Evolutionary conservation across 1,140 invertebrate species (phyloP), one percentile per base, ranked within the genome.

Genomic region (Uloborus diversus): DNA sequence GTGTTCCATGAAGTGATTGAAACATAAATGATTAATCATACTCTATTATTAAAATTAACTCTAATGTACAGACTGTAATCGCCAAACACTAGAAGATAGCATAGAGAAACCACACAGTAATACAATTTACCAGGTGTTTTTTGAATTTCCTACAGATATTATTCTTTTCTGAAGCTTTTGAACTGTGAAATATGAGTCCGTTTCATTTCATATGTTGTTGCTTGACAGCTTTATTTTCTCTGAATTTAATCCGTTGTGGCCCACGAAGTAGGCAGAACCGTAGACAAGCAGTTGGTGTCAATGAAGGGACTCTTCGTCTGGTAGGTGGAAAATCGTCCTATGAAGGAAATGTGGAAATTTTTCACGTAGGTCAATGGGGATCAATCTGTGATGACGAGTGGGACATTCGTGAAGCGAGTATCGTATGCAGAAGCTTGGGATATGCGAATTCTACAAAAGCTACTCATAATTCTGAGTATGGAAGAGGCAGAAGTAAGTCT

Each of bases 341-440:
- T 33, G 85, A 85, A 94, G 95, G 95, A 64, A 95, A 96, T 86
- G 92, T 97, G 9, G 94, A 97, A 86, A 92, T 98, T 42, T 91
- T 92, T 80, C 93, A 96, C 85, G 89, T 93, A 68, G 92, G 91
- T 4, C 90, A 91, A 79, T 97, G 95, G 95, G 96, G 96, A 17
- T 91, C 92, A 13, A 89, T 98, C 9, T 97, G 96, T 85, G 96
- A 97, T 85, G 95, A 97, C 85, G 95, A 96, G 85, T 97, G 94
- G 93, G 95, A 96, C 84, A 85, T 90, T 23, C 85, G 89, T 3
- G 95, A 97, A 80, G 95, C 93, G 0, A 87, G 88, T 30, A 93
- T 98, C 3, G 92, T 95, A 11, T 98, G 96, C 86, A 89, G 90
- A 62, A 90, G 92, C 84, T 86, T 96, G 51, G 94, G 94, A 5